Base-by-base conservation (phyloP, 2,888 invertebrate genomes). In the Euzophera pinguis region DNA sequence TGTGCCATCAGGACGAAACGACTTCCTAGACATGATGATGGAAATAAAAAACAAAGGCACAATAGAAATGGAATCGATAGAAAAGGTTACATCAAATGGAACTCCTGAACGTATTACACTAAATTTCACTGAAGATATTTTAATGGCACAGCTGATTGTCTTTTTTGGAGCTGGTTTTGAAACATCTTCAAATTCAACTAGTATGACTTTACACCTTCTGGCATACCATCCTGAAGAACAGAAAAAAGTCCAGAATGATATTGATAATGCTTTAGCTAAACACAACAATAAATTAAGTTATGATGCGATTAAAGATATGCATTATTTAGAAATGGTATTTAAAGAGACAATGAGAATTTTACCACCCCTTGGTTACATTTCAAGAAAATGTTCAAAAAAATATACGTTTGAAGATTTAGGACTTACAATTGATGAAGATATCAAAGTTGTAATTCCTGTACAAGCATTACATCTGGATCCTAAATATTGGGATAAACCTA, bases 191-290 rank as follows among this genome's bases (percentile, higher is more conserved):
- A 67, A 71, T 3, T 62, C 72, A 1, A 63, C 75, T 34, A 71
- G 71, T 56, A 73, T 69, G 38, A 60, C 67, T 5, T 56, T 73
- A 0, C 77, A 76, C 38, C 59, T 64, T 39, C 59, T 81, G 3
- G 77, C 79, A 1, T 60, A 63, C 14, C 62, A 78, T 54, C 71
- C 72, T 3, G 67, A 75, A 1, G 54, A 65, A 3, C 80, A 80
- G 45, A 58, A 65, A 12, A 78, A 81, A 62, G 62, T 80, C 1
- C 72, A 67, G 12, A 58, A 62, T n/a, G 60, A 69, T 14, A 49
- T 68, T 3, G 48, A 53, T 4, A 57, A 52, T 35, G 53, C 65
- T 14, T 32, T 55, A 39, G 41, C 27, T 14, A 43, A 13, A 17
- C 35, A 55, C 22, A 55, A 58, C 3, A 61, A 61, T 7, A 64